phyloP scores from a whole-genome alignment of 2,797 vertebrate genomes.

The Sternarchorhynchus goeldii region DNA sequence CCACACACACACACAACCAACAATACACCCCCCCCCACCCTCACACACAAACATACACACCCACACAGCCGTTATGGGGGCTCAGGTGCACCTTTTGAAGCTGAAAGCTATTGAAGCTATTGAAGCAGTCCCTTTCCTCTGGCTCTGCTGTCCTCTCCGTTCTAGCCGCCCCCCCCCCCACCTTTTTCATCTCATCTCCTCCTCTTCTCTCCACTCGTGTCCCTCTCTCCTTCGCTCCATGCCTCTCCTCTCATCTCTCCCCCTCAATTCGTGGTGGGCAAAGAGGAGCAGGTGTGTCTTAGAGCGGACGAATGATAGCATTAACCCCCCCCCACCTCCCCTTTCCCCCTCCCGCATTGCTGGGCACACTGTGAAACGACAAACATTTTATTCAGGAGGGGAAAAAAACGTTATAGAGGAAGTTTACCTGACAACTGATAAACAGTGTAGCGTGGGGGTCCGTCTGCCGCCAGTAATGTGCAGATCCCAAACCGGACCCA shows the following conservation, averaged over 20 bases:
- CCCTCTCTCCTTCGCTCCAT: constrained; percentile 31
- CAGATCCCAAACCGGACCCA: background rate
- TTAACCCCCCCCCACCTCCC: constrained; percentile 37
- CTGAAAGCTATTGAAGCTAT: constrained; percentile 66
- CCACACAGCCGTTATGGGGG: constrained; percentile 48
- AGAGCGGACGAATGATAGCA: constrained; percentile 47
- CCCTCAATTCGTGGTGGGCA: constrained; percentile 48
- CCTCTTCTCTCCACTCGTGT: constrained; percentile 47
- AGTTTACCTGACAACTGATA: constrained; percentile 37
- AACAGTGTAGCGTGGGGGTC: constrained; percentile 25
- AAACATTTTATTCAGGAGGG: constrained; percentile 43
- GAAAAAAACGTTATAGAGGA: constrained; percentile 37
- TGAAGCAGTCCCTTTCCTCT: constrained; percentile 59
- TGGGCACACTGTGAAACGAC: constrained; percentile 32
- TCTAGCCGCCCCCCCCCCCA: constrained; percentile 38
- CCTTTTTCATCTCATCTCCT: constrained; percentile 50
- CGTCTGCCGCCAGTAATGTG: constrained; percentile 19
- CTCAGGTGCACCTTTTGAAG: constrained; percentile 73
- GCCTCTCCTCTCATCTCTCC: constrained; percentile 44
- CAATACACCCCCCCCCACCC: constrained; percentile 41
- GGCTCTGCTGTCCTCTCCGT: constrained; percentile 29
- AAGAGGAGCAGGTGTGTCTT: constrained; percentile 63
- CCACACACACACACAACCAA: constrained; percentile 40
- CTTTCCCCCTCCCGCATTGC: constrained; percentile 36
- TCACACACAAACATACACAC: constrained; percentile 40